Conservation (phyloP, 2,797 vertebrate genomes). For the Ciconia nigra region DNA sequence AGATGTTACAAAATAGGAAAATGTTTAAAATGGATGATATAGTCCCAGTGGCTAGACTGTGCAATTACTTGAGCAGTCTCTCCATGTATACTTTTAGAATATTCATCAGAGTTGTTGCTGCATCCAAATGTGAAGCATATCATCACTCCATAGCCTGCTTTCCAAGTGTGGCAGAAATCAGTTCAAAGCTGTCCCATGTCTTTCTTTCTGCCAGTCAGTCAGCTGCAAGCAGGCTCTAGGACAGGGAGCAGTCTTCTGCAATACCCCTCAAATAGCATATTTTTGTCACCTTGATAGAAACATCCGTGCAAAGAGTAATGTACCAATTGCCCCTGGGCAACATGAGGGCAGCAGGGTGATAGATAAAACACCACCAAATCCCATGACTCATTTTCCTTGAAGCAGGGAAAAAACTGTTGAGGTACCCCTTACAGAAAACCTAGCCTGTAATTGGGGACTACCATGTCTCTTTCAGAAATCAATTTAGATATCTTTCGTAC, state of each 20-base stretch:
- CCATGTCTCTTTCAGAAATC: neutral
- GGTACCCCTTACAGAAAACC: neutral
- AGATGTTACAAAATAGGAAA: neutral
- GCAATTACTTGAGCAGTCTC: neutral
- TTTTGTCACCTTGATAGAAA: neutral
- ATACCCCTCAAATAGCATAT: neutral
- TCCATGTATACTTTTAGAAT: neutral
- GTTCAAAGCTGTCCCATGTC: neutral
- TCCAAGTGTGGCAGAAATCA: neutral
- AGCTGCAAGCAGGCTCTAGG: neutral
- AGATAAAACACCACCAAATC: neutral
- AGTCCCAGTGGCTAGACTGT: neutral
- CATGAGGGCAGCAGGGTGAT: neutral
- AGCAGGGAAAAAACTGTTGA: neutral
- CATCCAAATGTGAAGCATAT: neutral
- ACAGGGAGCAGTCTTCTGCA: neutral
- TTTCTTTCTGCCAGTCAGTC: neutral
- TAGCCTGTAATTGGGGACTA: fast-evolving
- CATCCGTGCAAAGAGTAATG: neutral
- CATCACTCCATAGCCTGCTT: neutral
- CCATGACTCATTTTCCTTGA: neutral
- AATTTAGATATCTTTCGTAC: neutral
- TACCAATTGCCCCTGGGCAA: neutral
- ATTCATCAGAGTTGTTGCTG: neutral
- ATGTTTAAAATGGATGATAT: neutral